Evolutionary conservation across 2,888 invertebrate species (phyloP), one percentile per base, ranked within the genome.

Genomic region (Lasioglossum calceatum): DNA sequence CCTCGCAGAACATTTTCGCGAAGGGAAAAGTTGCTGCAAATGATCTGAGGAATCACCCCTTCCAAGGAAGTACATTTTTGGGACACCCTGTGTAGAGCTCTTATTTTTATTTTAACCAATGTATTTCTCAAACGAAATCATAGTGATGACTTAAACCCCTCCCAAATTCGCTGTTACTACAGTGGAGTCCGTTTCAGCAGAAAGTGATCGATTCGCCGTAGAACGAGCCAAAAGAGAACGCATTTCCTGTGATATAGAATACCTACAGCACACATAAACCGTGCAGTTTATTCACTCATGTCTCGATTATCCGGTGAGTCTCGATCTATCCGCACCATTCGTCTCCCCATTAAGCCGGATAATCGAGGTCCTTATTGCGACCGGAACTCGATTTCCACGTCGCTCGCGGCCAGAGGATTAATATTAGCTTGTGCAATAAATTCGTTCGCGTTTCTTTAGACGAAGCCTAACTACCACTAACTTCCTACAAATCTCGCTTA

Each of bases 331-430:
- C 64, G 64, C 64, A 16, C 64, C 64, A 64, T 64, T 64, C 64
- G 64, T 64, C 64, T 64, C 16, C 64, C 64, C 64, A 64, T 64
- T 64, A 64, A 64, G 64, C 64, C 64, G 64, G 64, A 64, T 32
- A 64, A 64, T 64, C 64, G 64, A 32, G 64, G 16, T 64, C 64
- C 64, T 64, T 64, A 64, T 64, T 64, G 64, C 64, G 64, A 64
- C 32, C 64, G 64, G 64, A 64, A 64, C 64, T 64, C 64, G 64
- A 64, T 64, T 64, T 64, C 64, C 64, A 64, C 64, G 64, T 64
- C 64, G 32, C 64, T 64, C 64, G 64, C 32, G 64, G 64, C 64
- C 64, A 7, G 32, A 64, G 64, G 64, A 64, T 64, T 64, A 64
- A 64, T 64, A 64, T 64, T 64, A 64, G 64, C 64, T 64, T 16